Percentiles rank a stretch among this genome's conserved stretches.
Evolutionary conservation across 2,113 vertebrate genomes (phyloP).

Genomic region (Oceanodroma tethys): DNA sequence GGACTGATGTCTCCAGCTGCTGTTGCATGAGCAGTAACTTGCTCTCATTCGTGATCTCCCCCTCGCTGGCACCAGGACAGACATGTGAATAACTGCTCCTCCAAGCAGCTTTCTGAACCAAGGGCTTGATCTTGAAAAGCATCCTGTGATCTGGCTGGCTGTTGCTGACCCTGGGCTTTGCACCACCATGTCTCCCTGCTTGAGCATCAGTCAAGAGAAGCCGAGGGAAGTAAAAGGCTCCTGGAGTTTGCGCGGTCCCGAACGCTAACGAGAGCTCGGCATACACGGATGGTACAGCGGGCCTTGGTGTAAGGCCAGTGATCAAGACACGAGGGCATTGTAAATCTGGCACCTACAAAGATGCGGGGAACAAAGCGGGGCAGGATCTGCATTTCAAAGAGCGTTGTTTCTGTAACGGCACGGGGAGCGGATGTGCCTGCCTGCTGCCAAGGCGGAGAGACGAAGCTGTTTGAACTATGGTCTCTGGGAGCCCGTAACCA

Average conservation of each 20-base stretch:
- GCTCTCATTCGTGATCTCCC: not conserved
- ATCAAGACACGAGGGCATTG: not conserved
- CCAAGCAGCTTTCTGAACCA: not conserved
- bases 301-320: not conserved
- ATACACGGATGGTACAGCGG: not conserved
- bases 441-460: not conserved
- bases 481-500: not conserved
- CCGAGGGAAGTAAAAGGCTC: not conserved
- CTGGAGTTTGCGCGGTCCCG: accelerated
- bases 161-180: not conserved
- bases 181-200: accelerated
- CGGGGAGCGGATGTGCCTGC: not conserved
- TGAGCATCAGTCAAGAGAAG: not conserved
- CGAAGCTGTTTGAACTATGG: not conserved
- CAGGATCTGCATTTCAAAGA: constrained; percentile 37
- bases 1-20: not conserved
- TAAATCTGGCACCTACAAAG: constrained; percentile 33
- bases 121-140: not conserved
- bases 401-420: not conserved
- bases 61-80: not conserved
- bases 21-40: not conserved
- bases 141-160: not conserved
- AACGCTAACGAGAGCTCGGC: not conserved
- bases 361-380: not conserved
- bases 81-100: not conserved